Conservation (phyloP, 2,113 vertebrate genomes). For the Pseudonaja textilis region DNA sequence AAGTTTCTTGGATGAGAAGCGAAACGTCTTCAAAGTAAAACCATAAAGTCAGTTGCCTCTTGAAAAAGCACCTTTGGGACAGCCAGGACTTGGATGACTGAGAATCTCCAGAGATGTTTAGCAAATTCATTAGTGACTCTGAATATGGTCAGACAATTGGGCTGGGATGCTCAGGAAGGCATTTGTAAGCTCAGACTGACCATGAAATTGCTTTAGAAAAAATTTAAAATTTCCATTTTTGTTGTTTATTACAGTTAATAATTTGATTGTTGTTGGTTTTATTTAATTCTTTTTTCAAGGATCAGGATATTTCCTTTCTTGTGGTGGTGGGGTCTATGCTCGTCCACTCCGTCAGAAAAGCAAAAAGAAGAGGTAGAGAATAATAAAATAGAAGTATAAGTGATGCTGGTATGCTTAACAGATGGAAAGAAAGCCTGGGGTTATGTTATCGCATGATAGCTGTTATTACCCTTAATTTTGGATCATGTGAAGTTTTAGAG, state of each 20-base stretch:
- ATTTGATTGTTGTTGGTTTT: background rate
- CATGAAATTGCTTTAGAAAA: background rate
- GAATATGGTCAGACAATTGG: background rate
- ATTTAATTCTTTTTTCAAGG: background rate
- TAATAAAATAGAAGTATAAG: background rate
- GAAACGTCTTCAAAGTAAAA: too few relatives aligned
- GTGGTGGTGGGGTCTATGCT: too few relatives aligned
- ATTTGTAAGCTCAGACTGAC: background rate
- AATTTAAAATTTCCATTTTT: background rate
- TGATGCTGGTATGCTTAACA: background rate
- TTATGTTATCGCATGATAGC: background rate
- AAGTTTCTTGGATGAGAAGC: too few relatives aligned
- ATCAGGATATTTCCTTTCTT: background rate
- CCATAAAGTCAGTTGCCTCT: too few relatives aligned
- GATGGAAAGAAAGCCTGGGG: background rate
- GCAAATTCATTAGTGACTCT: background rate
- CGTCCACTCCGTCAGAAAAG: background rate
- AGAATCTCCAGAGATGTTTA: background rate
- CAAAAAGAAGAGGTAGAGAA: background rate
- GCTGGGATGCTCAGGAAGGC: background rate
- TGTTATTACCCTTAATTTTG: background rate
- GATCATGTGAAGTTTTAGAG: background rate
- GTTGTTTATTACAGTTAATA: background rate
- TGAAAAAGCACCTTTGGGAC: too few relatives aligned
- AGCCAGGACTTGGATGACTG: too few relatives aligned